Conservation (phyloP, 2,888 invertebrate species). For the Clepsis dumicolana region DNA sequence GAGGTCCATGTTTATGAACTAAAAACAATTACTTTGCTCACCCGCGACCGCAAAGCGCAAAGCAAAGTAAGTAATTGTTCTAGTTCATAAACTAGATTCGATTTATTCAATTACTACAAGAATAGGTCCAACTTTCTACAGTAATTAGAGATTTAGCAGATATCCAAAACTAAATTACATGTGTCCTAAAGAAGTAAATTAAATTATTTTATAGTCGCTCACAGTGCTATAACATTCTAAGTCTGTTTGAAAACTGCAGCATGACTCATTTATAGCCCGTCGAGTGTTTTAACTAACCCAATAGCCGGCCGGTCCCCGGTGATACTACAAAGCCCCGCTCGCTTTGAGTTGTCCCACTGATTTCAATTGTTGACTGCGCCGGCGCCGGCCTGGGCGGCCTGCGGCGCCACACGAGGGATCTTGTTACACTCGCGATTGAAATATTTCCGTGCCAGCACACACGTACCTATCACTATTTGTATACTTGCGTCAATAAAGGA, state of each 20-base stretch:
- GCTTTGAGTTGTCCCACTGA: constrained; percentile 40
- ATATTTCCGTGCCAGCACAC: constrained; percentile 61
- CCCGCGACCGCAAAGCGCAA: no score
- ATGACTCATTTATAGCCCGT: constrained; percentile 24
- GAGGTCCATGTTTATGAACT: no score
- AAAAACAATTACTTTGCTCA: no score
- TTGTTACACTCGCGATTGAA: constrained; percentile 64
- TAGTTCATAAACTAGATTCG: no score
- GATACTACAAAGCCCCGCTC: constrained; percentile 36
- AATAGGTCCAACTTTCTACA: no score
- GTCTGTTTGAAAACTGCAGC: neutral
- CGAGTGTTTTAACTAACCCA: constrained; percentile 24
- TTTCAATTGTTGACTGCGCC: constrained; percentile 36
- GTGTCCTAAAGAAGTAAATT: neutral
- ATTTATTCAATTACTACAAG: neutral
- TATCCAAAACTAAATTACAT: neutral
- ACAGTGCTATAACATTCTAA: neutral
- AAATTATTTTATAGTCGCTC: neutral
- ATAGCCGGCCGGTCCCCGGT: constrained; percentile 16
- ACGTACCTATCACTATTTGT: constrained; percentile 57
- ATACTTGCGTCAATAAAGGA: constrained; percentile 57
- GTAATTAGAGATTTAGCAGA: no score
- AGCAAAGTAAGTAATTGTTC: no score
- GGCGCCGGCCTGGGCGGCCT: constrained; percentile 46
- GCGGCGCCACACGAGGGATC: constrained; percentile 55